These are phyloP conservation scores for Villa cingulata DNA, from an alignment of 2,888 invertebrate species.

Conservation along the genomic window DNA sequence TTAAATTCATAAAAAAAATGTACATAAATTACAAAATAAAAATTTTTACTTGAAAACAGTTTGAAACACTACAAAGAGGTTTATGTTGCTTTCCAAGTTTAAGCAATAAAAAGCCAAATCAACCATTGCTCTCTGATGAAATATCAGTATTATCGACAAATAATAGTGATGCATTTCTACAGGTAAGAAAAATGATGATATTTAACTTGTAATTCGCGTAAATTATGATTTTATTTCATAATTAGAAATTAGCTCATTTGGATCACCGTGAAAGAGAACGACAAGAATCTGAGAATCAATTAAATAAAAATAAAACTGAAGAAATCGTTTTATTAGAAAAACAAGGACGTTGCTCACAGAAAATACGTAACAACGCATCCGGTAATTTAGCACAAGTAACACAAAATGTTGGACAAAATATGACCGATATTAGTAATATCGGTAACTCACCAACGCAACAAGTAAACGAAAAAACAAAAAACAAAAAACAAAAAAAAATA, in stretches of 20 bases:
- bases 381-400: conserved; percentile 18
- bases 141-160: conserved; percentile 18
- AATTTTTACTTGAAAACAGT: conserved; percentile 6
- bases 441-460: conserved; percentile 12
- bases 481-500: too few relatives aligned
- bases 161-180: conserved; percentile 18
- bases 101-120: conserved; percentile 17
- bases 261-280: conserved; percentile 16
- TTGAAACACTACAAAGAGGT: conserved; percentile 16
- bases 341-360: conserved; percentile 18
- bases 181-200: conserved; percentile 9
- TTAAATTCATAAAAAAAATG: too few relatives aligned
- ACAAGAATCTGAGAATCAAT: conserved; percentile 12
- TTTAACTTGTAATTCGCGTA: too few relatives aligned
- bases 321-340: conserved; percentile 18
- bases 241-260: conserved; percentile 15
- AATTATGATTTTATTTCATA: too few relatives aligned
- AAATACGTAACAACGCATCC: conserved; percentile 14
- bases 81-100: conserved; percentile 20
- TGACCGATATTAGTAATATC: conserved; percentile 20
- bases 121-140: conserved; percentile 17
- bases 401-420: conserved; percentile 19
- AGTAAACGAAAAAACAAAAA: too few relatives aligned
- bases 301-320: conserved; percentile 14
- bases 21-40: too few relatives aligned